These are phyloP conservation scores for Gymnarchus niloticus DNA, from an alignment of 2,113 vertebrate species.

Conservation along the genomic window DNA sequence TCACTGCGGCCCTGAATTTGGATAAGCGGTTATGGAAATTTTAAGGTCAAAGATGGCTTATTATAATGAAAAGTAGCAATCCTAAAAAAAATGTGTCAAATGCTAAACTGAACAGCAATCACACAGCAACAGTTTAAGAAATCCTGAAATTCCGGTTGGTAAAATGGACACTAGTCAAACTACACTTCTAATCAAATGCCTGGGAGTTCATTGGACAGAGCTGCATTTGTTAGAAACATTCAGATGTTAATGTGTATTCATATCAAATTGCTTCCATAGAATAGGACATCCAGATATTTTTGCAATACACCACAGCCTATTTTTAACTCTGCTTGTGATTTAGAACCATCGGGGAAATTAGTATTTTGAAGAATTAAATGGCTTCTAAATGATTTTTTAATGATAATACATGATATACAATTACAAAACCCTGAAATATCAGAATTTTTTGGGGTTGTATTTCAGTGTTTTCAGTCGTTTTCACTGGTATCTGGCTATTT, in stretches of 20 bases:
- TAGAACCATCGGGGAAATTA: background rate
- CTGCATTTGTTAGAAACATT: background rate
- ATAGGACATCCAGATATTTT: background rate
- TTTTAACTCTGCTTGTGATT: background rate
- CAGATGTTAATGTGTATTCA: background rate
- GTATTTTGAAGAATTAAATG: no score
- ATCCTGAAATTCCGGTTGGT: background rate
- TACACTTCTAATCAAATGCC: background rate
- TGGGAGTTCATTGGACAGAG: background rate
- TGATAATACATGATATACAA: no score
- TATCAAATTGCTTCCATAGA: background rate
- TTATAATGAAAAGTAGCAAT: background rate
- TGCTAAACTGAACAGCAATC: background rate
- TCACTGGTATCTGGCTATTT: no score
- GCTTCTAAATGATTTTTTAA: no score
- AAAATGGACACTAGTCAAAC: background rate
- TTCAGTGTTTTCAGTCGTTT: no score
- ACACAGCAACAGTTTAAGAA: background rate
- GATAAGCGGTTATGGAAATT: background rate
- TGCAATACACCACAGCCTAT: background rate
- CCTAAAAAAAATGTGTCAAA: background rate
- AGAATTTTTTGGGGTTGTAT: no score
- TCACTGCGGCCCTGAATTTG: background rate
- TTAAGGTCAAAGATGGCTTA: background rate
- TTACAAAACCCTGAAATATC: no score